These are phyloP conservation scores for Drosophila kohkoa DNA, from an alignment of 1,140 invertebrate genomes.

Conservation along the genomic window DNA sequence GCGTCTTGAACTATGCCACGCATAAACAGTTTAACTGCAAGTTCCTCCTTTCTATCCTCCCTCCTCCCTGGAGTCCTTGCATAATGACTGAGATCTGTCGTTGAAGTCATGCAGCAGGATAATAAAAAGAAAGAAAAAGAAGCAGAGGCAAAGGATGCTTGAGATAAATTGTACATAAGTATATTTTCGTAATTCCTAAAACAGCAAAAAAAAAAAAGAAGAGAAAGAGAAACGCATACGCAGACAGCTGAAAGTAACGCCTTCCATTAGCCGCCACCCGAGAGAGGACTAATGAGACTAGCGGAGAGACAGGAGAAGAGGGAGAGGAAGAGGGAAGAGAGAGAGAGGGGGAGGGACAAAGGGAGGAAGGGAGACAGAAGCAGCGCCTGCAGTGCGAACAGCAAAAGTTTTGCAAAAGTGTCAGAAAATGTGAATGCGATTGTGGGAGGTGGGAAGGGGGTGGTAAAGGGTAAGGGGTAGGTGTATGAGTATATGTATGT, in stretches of 20 bases:
- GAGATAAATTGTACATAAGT: conserved; percentile 44
- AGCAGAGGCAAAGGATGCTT: conserved; percentile 10
- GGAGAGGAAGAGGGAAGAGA: not conserved
- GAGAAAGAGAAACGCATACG: conserved; percentile 37
- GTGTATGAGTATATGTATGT: conserved; percentile 21
- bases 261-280: conserved; percentile 55
- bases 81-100: conserved; percentile 24
- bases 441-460: conserved; percentile 15
- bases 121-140: not conserved
- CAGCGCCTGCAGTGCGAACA: conserved; percentile 66
- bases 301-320: conserved; percentile 21
- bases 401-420: conserved; percentile 69
- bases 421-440: conserved; percentile 68
- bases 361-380: conserved; percentile 17
- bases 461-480: not conserved
- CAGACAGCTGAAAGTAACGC: conserved; percentile 55
- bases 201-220: conserved; percentile 45
- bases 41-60: not conserved
- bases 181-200: conserved; percentile 45
- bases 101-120: conserved; percentile 11
- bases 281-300: conserved; percentile 62
- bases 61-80: not conserved
- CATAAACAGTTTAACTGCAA: not conserved
- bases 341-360: not conserved
- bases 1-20: not conserved